Conservation (phyloP, 2,797 vertebrate species). For the Orientallactaga sibirica region DNA sequence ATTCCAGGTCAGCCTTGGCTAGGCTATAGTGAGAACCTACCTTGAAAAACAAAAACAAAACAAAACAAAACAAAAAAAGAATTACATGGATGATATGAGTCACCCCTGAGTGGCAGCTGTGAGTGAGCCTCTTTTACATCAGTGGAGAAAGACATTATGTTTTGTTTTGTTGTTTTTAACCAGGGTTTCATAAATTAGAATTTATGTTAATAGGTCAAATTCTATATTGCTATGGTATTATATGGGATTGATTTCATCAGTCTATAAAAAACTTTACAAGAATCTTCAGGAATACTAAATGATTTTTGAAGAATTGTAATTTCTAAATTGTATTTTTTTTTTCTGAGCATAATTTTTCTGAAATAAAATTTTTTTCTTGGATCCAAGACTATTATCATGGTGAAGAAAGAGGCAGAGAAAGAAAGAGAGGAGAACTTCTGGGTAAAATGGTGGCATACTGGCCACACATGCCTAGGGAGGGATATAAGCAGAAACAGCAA, state of each 20-base stretch:
- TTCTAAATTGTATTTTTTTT: slow-evolving; percentile 32
- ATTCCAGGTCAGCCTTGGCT: no score
- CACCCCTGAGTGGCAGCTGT: no score
- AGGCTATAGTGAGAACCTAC: no score
- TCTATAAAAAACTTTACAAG: slow-evolving; percentile 5
- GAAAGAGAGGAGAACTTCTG: no score
- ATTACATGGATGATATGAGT: no score
- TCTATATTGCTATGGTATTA: not conserved
- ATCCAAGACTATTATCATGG: no score
- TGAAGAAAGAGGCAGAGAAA: no score
- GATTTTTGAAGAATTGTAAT: slow-evolving; percentile 15
- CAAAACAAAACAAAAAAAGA: no score
- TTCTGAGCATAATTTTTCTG: not conserved
- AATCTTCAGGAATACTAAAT: not conserved
- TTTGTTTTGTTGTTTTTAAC: not conserved
- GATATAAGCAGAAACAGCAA: no score
- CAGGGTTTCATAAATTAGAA: slow-evolving; percentile 25
- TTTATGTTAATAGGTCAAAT: not conserved
- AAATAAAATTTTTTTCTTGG: not conserved
- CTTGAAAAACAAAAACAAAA: no score
- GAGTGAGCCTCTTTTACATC: not conserved
- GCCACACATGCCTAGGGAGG: no score
- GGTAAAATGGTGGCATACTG: no score
- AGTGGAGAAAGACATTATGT: not conserved
- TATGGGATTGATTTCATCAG: slow-evolving; percentile 16